Base-by-base conservation (phyloP, 2,888 invertebrate genomes). In the Sceliomorpha sp. region DNA sequence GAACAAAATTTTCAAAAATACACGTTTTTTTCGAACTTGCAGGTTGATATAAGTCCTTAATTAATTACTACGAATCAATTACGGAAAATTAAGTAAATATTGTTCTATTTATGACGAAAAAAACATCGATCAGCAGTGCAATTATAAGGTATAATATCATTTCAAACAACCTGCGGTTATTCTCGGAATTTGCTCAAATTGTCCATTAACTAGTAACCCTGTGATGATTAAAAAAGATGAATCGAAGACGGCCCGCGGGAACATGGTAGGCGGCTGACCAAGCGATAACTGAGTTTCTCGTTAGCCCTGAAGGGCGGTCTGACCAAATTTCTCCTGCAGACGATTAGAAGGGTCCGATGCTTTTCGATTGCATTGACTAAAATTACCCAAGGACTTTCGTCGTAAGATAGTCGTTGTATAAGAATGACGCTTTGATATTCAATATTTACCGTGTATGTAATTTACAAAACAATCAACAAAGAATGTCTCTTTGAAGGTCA, bases 311-410 rank as follows among this genome's bases (percentile, higher is more conserved):
- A 71, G 70, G 68, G 69, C 68, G 76, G 79, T 76, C n/a, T 82
- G 81, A 81, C 83, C 81, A 83, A 83, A 85, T 84, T 83, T 76
- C 82, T 80, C 75, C 75, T 73, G 76, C 39, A 75, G 79, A 82
- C 82, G 82, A 85, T 85, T 84, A 84, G 75, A 77, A 80, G 83
- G 85, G 81, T 81, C 77, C 76, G 76, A 73, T 73, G 74, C 72
- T 70, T 60, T 67, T 71, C 67, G 71, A 74, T 74, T 72, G 66
- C 47, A 60, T 51, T 34, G n/a, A 4, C 14, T 32, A 29, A 67
- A 71, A 71, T 71, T 67, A 67, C 67, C 59, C 51, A 71, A 71
- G 66, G 44, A 56, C 51, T 10, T 15, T 47, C 29, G 26, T 53
- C 42, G 32, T 56, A 55, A 63, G 42, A 53, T 53, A 37, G 12